Evolutionary conservation across 53 echinoderm and acorn worm species (phyloP), one percentile per base, ranked within the genome.

Genomic region (Patiria pectinifera): DNA sequence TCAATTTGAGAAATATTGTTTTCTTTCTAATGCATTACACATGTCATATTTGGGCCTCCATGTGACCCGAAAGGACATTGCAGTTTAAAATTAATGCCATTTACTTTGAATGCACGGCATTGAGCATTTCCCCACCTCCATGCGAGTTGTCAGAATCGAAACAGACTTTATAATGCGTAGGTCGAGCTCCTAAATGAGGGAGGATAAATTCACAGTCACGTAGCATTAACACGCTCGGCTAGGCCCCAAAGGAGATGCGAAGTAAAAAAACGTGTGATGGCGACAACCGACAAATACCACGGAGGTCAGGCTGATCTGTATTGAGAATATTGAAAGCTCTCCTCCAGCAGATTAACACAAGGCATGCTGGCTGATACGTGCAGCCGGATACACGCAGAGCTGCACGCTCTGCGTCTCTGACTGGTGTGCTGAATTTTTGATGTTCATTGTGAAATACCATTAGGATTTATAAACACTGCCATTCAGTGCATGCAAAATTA

Each of bases 131-230:
- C n/a, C 13, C 74, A 74, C 74, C 24, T 23, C 11, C 4, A 23
- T 16, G n/a, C 9, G 74, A 74, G 74, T 74, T 74, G 10, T n/a
- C 24, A n/a, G 74, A 74, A 74, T 74, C 24, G 74, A 74, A 74
- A 74, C 24, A 24, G 74, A 24, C 74, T 74, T 23, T 69, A 69
- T 35, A 35, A 35, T 74, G 11, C 84, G 45, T 4, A 46, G 66
- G 85, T 70, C 48, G 86, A 11, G 21, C 46, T 72, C 71, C 72
- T 48, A 60, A 88, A 89, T 81, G 69, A 81, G 19, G 66, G 23
- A 35, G 82, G 81, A 69, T 81, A 66, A 80, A 90, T 82, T 90
- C 90, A 69, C 62, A 90, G 90, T 90, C 90, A 90, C 90, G 90
- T 81, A 90, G 90, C 90, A 80, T 80, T 81, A 81, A 47, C 81